Base-by-base conservation (phyloP, 2,888 invertebrate species). In the Sabatieria punctata region DNA sequence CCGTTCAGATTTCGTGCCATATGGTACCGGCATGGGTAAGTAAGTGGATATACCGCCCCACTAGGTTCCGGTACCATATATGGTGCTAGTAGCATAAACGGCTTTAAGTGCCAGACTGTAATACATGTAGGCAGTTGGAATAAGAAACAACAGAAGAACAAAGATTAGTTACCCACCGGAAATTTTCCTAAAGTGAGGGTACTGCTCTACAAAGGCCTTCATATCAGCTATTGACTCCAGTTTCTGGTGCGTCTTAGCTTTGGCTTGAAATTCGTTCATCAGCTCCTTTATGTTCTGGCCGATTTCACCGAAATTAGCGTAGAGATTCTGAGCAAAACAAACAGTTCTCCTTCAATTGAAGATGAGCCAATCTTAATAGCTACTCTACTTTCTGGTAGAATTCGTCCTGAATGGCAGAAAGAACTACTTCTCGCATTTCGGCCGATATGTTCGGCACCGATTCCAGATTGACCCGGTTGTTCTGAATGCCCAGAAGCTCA, bases 171-270 rank as follows among this genome's bases (percentile, higher is more conserved):
- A n/a, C n/a, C n/a, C 21, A 53, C 71, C 71, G 2, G 71, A 69
- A 62, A 72, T 70, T 59, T 73, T 73, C 57, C 91, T 93, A 65
- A 97, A 99, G 56, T 93, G 80, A 0, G 97, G 97, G 72, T 99
- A 99, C 15, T 83, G 81, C 67, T 97, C 95, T 0, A 97, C 85
- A 67, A 65, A 60, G 19, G 18, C 22, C 73, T 99, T 99, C 95
- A 99, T 95, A 66, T 99, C 97, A 0, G 83, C 77, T 59, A 99
- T 95, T 58, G 88, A 89, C 72, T 99, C 95, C 2, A 99, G 83
- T 72, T 91, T 89, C 65, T 89, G 82, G 60, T 93, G 88, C 59
- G 83, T 85, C 66, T 93, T 84, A 2, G 89, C 85, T 68, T 89
- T 88, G 58, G 77, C 79, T 69, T 93, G 91, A 69, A 93, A 97